These are phyloP conservation scores for Ichneumoninae sp. DNA, from an alignment of 2,888 invertebrate genomes.

Conservation along the genomic window DNA sequence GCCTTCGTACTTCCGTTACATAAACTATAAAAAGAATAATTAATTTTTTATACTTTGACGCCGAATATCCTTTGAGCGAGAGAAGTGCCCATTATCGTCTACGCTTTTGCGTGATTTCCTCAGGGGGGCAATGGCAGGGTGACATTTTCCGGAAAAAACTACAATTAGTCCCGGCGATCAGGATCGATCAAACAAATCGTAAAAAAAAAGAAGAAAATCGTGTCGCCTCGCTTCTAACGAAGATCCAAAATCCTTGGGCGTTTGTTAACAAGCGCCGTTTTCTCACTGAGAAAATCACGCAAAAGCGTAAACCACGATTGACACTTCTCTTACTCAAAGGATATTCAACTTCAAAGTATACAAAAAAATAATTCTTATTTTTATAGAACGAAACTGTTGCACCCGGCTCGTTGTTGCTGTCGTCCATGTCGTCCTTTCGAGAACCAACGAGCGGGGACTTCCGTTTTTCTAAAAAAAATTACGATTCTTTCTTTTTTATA, in stretches of 20 bases:
- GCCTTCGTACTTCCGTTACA: too few species aligned
- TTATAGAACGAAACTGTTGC: too few species aligned
- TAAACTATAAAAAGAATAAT: too few species aligned
- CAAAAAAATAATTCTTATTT: too few species aligned
- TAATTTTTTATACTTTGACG: too few species aligned
- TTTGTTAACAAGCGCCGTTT: constrained; percentile 1
- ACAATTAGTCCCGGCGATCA: background rate
- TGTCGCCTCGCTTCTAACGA: constrained; percentile 30
- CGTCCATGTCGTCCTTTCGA: constrained; percentile 43
- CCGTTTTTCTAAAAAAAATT: too few species aligned
- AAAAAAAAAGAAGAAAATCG: background rate
- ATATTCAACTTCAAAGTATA: background rate
- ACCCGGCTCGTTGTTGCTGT: constrained; percentile 23
- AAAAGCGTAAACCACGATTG: constrained; percentile 73
- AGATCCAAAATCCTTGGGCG: constrained; percentile 30
- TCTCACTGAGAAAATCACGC: constrained; percentile 13
- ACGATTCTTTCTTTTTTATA: too few species aligned
- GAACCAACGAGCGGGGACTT: constrained; percentile 52
- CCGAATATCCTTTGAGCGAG: background rate
- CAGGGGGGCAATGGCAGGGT: background rate
- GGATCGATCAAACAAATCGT: constrained; percentile 19
- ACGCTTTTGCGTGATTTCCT: constrained; percentile 70
- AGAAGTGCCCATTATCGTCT: constrained; percentile 56
- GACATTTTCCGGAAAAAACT: background rate
- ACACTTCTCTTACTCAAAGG: background rate